Base-by-base conservation (phyloP, 2,797 vertebrate genomes). In the Poeciliopsis gracilis region DNA sequence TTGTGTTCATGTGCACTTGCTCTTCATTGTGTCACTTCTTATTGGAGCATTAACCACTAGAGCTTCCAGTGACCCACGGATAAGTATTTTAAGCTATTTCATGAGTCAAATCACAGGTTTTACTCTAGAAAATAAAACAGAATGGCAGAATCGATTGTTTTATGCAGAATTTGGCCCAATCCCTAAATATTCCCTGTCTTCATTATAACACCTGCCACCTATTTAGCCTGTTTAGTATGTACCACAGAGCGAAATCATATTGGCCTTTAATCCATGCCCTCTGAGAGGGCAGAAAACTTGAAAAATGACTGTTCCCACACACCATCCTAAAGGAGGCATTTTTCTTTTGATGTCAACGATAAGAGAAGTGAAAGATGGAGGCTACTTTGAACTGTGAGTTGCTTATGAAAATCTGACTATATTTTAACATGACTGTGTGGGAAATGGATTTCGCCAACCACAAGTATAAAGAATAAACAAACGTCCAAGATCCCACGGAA, bases 301-400 rank as follows among this genome's bases (percentile, higher is more conserved):
- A 59, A 75, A 83, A 87, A 87, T 80, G 53, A 80, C 75, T 77
- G 71, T 85, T 91, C 82, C 84, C 36, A 89, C 75, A 66, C 72
- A 25, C 33, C 15, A 6, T 77, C 38, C 74, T 83, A 72, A 88
- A 87, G 82, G n/a, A 71, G 23, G 43, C 83, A 79, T 82, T 90
- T 86, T 86, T 87, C 70, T 81, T 88, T 89, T 89, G 83, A 90
- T 89, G 70, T 72, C 72, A 43, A 74, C 11, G 73, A 83, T 87
- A 87, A 86, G 63, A 82, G 59, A 59, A 85, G 53, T 61, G 71
- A 45, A 4, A 51, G 73, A 57, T 70, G n/a, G 45, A n/a, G 61
- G 78, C 77, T 82, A 78, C 82, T 69, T 41, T 76, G 28, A 47
- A 69, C 80, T 83, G 9, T 41, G 61, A 23, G 16, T 71, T 47